These are phyloP conservation scores for Ficedula albicollis DNA, from an alignment of 2,797 vertebrate genomes.

Conservation along the genomic window DNA sequence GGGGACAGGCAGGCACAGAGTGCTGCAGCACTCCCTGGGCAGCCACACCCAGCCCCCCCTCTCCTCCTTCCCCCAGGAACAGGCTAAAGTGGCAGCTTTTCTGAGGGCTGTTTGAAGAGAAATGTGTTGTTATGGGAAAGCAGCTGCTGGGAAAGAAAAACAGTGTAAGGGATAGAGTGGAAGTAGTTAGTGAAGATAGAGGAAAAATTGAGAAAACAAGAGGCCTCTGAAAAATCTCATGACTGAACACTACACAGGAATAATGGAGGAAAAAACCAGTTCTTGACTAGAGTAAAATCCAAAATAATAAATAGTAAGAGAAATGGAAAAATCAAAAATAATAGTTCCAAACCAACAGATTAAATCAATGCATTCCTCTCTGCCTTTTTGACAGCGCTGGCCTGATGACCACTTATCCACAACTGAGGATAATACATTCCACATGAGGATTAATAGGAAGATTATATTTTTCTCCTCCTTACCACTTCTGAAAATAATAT, in stretches of 20 bases:
- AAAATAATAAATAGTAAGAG: background rate
- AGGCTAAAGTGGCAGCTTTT: background rate
- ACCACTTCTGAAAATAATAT: background rate
- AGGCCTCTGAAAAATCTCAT: background rate
- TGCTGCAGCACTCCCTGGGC: background rate
- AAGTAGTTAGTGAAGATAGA: background rate
- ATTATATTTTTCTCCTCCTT: background rate
- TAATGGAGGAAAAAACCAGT: background rate
- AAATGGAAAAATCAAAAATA: background rate
- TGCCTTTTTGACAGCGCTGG: background rate
- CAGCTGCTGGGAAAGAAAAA: background rate
- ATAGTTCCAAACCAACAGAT: background rate
- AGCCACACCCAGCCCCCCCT: background rate
- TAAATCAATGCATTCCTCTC: background rate
- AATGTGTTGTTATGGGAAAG: background rate
- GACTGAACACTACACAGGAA: background rate
- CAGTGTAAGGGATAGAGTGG: background rate
- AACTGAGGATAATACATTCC: background rate
- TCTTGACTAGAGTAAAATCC: background rate
- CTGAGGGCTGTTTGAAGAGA: background rate
- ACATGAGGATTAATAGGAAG: background rate
- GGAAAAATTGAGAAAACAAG: background rate
- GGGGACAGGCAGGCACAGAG: accelerated
- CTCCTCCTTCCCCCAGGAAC: background rate
- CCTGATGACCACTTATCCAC: background rate